These are phyloP conservation scores for Nymphalis c-album DNA, from an alignment of 2,888 invertebrate genomes.

Conservation along the genomic window DNA sequence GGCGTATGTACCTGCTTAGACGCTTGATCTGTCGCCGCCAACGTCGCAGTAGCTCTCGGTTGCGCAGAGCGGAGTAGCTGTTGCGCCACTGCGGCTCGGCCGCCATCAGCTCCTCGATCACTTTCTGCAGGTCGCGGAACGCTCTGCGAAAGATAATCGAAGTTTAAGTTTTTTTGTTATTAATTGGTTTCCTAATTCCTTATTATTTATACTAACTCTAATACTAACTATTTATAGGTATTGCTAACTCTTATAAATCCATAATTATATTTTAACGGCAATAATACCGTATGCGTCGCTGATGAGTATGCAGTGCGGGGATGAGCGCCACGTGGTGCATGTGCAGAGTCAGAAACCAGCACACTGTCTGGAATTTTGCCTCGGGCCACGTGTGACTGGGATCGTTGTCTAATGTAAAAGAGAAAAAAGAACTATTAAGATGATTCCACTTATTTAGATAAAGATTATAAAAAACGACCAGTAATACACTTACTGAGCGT, in stretches of 20 bases:
- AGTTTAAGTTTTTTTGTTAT: not conserved
- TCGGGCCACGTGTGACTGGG: slow-evolving; percentile 85
- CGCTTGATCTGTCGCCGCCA: slow-evolving; percentile 94
- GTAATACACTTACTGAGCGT: slow-evolving; percentile 78
- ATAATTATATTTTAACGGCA: not conserved
- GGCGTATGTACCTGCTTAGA: slow-evolving; percentile 79
- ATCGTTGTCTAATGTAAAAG: slow-evolving; percentile 62
- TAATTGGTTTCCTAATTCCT: not conserved
- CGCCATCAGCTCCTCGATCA: slow-evolving; percentile 90
- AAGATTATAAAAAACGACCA: not conserved
- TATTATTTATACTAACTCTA: no score
- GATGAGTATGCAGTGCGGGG: slow-evolving; percentile 90
- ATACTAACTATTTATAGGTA: no score
- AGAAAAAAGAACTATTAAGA: not conserved
- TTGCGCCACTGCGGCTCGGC: slow-evolving; percentile 92
- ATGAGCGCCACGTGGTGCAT: slow-evolving; percentile 95
- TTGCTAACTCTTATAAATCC: not conserved
- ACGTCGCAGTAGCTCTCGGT: slow-evolving; percentile 90
- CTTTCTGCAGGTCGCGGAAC: slow-evolving; percentile 92
- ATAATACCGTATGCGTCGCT: slow-evolving; percentile 68
- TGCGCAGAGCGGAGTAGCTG: slow-evolving; percentile 87
- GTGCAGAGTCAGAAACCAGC: slow-evolving; percentile 97
- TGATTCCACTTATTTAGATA: not conserved
- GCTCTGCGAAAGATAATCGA: slow-evolving; percentile 64
- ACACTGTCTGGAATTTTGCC: slow-evolving; percentile 96